Evolutionary conservation across 2,888 invertebrate species (phyloP), one percentile per base, ranked within the genome.

Genomic region (Dryococelus australis): DNA sequence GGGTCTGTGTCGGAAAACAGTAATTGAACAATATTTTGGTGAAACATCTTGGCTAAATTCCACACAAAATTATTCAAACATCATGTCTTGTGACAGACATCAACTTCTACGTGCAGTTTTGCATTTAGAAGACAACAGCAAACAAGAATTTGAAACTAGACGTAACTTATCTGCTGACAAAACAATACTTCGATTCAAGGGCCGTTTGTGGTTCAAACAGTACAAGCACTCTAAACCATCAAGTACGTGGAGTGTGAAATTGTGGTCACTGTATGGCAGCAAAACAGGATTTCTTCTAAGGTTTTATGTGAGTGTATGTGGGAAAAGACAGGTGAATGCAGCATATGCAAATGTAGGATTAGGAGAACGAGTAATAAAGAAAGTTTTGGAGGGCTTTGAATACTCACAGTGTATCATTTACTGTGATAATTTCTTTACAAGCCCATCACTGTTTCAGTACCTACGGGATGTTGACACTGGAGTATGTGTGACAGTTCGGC

Each of bases 191-290:
- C 26, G 35, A 0, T 28, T 10, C 65, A 86, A 86, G 20, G 86
- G 86, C 2, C 27, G 35, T 24, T 35, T 79, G 2, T 86, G 35
- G n/a, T 86, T 86, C 78, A 86, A 86, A 13, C 79, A 86, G 26
- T 86, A 65, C 53, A 53, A 78, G 28, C 86, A 28, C 0, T 65
- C 78, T 0, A 78, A 65, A 86, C 65, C 86, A 28, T 83, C 83
- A 8, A 65, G 78, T 6, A 86, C 65, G 53, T 86, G 53, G 28
- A 9, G 79, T 20, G 78, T 86, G 13, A 86, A 86, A 86, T 12
- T 78, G 26, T 86, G 53, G 53, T 53, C 53, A 0, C 35, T 86
- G 27, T 79, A 35, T 16, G 24, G n/a, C 3, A 24, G 65, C 9
- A 35, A 28, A 65, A 86, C 86, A 16, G 28, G 86, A 0, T 78